Base-by-base conservation (phyloP, 1,140 invertebrate species). In the Gonioctena quinquepunctata region DNA sequence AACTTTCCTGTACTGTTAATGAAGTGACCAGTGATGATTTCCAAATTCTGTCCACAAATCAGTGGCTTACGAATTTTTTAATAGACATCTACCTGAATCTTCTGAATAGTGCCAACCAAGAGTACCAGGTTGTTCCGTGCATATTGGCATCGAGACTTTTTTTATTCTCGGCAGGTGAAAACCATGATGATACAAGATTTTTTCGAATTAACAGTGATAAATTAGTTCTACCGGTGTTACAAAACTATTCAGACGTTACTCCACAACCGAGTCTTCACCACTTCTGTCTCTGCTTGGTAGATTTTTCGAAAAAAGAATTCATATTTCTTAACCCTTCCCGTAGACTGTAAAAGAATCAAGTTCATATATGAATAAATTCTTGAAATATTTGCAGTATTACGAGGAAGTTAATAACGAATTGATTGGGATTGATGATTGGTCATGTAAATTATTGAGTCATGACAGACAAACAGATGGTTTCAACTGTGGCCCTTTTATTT, bases 311-410 rank as follows among this genome's bases (percentile, higher is more conserved):
- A 27, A 33, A 19, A 67, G 11, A 22, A 59, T 33, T 49, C 8
- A 4, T 16, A 3, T 67, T 67, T 22, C 21, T 67, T 6, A 50
- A 67, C 33, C 66, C 52, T n/a, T 59, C 22, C 18, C 23, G 66
- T 27, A 59, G 52, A 13, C 33, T 7, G 11, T 42, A 13, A 2
- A 54, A n/a, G 16, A 66, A 66, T 52, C 49, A 2, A 26, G 13
- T 13, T 49, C 13, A 52, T 66, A 61, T 61, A 23, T 33, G 18
- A 27, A 26, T 27, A 25, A 61, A 27, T 61, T 61, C 21, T 27
- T 27, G 6, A 18, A 16, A 27, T 61, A 3, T 33, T 7, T 61
- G 1, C 16, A 19, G 7, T 13, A 27, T 61, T 61, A 54, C n/a
- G n/a, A n/a, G n/a, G n/a, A n/a, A n/a, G n/a, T n/a, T n/a, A n/a